A percentile compares a stretch with the other conserved stretches of the same genome.
These are phyloP conservation scores for Drosophila melanica DNA, from an alignment of 1,140 invertebrate species.

Conservation along the genomic window DNA sequence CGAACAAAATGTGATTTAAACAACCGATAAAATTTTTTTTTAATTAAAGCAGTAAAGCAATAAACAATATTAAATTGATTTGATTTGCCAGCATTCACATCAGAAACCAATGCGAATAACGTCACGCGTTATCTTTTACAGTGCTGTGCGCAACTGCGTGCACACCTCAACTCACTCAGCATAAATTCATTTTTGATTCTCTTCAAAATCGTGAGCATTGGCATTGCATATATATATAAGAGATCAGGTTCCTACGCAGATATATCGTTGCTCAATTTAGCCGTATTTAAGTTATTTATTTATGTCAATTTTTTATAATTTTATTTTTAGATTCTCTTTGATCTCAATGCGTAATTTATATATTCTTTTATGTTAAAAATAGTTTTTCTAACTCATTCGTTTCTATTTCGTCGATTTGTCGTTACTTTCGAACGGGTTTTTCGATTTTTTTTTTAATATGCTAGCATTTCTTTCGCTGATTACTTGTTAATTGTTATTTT, in stretches of 20 bases:
- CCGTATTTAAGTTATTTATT: too few relatives aligned
- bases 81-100: conserved; percentile 38
- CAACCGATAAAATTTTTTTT: conserved; percentile 11
- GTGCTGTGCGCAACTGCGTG: conserved; percentile 36
- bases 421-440: conserved; percentile 26
- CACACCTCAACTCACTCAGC: conserved; percentile 62
- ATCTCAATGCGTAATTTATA: conserved; percentile 1
- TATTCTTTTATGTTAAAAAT: not conserved
- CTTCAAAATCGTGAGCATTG: conserved; percentile 59
- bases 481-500: conserved; percentile 2
- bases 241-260: too few relatives aligned
- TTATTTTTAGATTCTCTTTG: too few relatives aligned
- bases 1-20: conserved; percentile 32
- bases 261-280: too few relatives aligned
- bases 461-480: not conserved
- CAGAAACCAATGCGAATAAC: conserved; percentile 42
- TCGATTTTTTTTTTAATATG: conserved; percentile 2
- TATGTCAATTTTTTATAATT: too few relatives aligned
- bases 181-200: conserved; percentile 71
- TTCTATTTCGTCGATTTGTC: conserved; percentile 35
- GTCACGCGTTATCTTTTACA: conserved; percentile 63
- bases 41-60: conserved; percentile 68
- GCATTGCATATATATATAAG: conserved; percentile 15
- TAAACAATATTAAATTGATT: conserved; percentile 57
- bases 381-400: not conserved